Conservation (phyloP, 2,888 invertebrate genomes). For the Cephus pulcher region DNA sequence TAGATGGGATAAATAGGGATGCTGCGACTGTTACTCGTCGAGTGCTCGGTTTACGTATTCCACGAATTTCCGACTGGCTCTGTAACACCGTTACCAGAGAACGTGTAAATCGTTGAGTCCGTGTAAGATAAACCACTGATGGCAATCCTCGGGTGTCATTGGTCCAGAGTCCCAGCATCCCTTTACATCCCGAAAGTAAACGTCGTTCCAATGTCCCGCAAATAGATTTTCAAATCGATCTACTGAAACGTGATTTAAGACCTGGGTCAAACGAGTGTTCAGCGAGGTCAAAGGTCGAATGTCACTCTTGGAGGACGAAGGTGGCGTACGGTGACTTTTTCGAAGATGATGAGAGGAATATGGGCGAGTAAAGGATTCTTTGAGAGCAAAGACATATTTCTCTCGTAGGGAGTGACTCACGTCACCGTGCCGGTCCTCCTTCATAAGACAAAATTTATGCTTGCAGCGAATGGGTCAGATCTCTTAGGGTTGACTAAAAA, state of each 20-base stretch:
- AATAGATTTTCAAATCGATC: not conserved
- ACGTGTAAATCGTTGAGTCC: constrained; percentile 2
- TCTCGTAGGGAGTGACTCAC: not conserved
- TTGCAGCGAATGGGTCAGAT: constrained; percentile 30
- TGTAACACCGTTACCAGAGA: not conserved
- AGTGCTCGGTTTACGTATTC: not conserved
- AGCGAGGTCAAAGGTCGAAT: not conserved
- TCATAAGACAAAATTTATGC: constrained; percentile 34
- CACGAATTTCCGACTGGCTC: not conserved
- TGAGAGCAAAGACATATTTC: not conserved
- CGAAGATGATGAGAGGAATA: not conserved
- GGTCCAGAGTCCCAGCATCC: not conserved
- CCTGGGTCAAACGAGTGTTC: not conserved
- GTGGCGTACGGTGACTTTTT: not conserved
- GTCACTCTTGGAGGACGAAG: not conserved
- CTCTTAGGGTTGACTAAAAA: constrained; percentile 32
- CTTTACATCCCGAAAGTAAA: not conserved
- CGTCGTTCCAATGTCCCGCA: not conserved
- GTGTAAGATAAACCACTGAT: not conserved
- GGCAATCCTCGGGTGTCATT: not conserved
- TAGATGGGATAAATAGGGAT: not conserved
- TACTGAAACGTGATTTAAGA: not conserved
- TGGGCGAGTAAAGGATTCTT: not conserved
- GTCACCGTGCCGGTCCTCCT: constrained; percentile 1
- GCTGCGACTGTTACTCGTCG: constrained; percentile 2